Evolutionary conservation across 1,140 invertebrate species (phyloP), one percentile per base, ranked within the genome.

Genomic region (Cydia pomonella): DNA sequence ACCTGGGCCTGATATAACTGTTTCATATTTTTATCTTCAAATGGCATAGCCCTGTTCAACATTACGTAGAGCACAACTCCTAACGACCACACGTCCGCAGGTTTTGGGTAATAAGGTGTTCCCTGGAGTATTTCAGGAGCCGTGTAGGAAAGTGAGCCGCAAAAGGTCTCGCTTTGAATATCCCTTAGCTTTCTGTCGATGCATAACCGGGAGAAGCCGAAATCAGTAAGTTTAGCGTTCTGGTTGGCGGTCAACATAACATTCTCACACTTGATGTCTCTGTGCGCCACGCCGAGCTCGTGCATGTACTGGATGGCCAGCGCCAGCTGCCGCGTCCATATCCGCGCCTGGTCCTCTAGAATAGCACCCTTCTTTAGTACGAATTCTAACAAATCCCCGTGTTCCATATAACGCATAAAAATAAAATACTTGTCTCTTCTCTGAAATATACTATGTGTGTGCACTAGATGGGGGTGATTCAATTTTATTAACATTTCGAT

Each of bases 231-330:
- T 88, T 97, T 97, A 0, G 96, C 92, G 79, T 96, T 96, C 77
- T 95, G 95, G 79, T 95, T 94, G 13, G 90, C 92, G 0, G 96
- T 96, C 1, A 97, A 89, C 1, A 97, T 89, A 59, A 97, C 94
- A 83, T 97, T 97, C 86, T 97, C 96, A 82, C 96, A 97, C 89
- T 97, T 97, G 9, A 96, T 93, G 81, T 96, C 95, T 75, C 97
- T 87, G 83, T 97, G 96, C 1, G 95, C 96, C 69, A 97, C 95
- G 75, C 96, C 95, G 79, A 95, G 92, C 79, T 94, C 93, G 81
- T 97, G 97, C 78, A 97, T 93, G 85, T 97, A 97, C 77, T 95
- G 94, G 2, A 96, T 81, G 3, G 94, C 95, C 33, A 95, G 82
- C 21, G 94, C 88, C 0, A 97, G 89, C 82, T 97, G 96, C 18